Percentiles rank a stretch among this genome's conserved stretches.
Conservation (phyloP, 2,888 invertebrate genomes). For the Drosophila birchii region DNA sequence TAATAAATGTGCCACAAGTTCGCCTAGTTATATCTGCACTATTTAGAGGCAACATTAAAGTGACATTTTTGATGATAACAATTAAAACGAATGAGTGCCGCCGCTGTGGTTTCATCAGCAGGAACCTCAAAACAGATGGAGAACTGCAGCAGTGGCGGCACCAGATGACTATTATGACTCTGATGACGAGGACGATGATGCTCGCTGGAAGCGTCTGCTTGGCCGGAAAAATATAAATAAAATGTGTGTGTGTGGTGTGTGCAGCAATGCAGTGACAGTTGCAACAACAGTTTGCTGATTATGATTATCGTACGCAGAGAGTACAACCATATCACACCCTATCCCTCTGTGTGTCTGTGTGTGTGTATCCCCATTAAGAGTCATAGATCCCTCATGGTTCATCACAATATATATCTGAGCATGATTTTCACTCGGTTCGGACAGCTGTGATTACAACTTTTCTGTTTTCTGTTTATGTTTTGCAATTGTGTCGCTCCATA, state of each 20-base stretch:
- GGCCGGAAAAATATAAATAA: constrained; percentile 65
- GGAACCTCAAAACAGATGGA: constrained; percentile 38
- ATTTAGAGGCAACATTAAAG: constrained; percentile 50
- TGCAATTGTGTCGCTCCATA: constrained; percentile 39
- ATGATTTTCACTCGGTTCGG: constrained; percentile 55
- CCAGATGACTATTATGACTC: constrained; percentile 28
- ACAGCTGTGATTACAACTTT: constrained; percentile 79
- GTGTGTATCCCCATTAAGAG: constrained; percentile 18
- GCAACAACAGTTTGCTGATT: constrained; percentile 74
- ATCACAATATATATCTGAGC: constrained; percentile 39
- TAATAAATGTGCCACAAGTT: not conserved
- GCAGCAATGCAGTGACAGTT: constrained; percentile 58
- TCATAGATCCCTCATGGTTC: constrained; percentile 38
- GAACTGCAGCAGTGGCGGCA: constrained; percentile 14
- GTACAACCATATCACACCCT: not conserved
- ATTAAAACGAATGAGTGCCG: constrained; percentile 60
- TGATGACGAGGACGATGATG: constrained; percentile 36
- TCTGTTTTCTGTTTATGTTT: constrained; percentile 76
- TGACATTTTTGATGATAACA: constrained; percentile 62
- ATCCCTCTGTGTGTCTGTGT: not conserved
- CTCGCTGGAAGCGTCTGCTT: constrained; percentile 44
- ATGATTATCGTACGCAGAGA: constrained; percentile 47
- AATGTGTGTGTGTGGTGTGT: constrained; percentile 47
- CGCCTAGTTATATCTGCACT: constrained; percentile 4
- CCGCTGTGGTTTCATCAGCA: constrained; percentile 28